Evolutionary conservation across 2,888 invertebrate species (phyloP), one percentile per base, ranked within the genome.

Genomic region (Tridacna gigas): DNA sequence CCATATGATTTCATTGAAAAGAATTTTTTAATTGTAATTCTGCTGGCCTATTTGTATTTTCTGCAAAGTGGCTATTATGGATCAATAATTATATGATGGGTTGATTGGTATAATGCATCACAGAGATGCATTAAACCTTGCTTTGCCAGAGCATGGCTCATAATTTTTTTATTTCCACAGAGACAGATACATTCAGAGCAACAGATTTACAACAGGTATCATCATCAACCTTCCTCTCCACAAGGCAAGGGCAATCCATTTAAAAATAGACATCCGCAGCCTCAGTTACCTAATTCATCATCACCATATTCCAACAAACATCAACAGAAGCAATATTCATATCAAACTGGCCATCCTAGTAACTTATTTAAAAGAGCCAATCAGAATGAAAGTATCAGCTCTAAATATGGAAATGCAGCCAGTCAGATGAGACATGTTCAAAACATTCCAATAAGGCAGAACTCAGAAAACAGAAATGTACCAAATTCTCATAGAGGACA

Each of bases 331-430:
- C 66, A 66, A n/a, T 74, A 63, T 37, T 25, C 18, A n/a, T 61
- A 66, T 47, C 28, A 37, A 48, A 26, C 47, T 11, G 66, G 60
- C 26, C 61, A 74, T 48, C 26, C 65, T 28, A 75, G 77, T 22
- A 71, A 76, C 18, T 66, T 74, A 20, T 79, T 74, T 78, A 48
- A 74, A 45, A 60, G 77, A 25, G 48, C 71, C 60, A 86, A 84
- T 74, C 79, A 79, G 65, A 87, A 79, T 79, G 84, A 77, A 18
- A 79, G 79, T 61, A 75, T 77, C 25, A n/a, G 63, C 28, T 25
- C 66, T 74, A 26, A 56, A 37, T 28, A 26, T 63, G 51, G 51
- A 67, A 61, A 65, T 28, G n/a, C 45, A 73, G 25, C 28, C 20
- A 56, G 26, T n/a, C 60, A 73, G 45, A 37, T 37, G 28, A 11